Base-by-base conservation (phyloP, 92 coral and sea anemone species). In the Pocillopora grandis region DNA sequence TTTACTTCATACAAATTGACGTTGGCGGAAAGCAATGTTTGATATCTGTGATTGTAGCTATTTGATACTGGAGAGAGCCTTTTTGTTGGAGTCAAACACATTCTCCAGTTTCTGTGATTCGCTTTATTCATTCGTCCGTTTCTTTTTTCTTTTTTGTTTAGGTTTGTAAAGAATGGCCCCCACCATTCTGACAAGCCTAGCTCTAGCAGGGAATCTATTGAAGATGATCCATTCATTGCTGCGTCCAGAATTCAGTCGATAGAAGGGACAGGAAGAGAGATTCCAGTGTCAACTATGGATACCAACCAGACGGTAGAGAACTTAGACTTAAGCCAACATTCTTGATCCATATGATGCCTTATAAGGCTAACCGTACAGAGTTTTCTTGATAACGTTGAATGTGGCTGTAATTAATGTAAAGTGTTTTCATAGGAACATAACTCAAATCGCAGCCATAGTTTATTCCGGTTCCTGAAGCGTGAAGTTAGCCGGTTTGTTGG, bases 171-270 rank as follows among this genome's bases (percentile, higher is more conserved):
- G 19, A 90, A 86, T n/a, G 97, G 92, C 19, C 91, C 94, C 52
- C 88, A 85, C 31, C 80, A 71, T 1, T 31, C 76, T 31, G 85
- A 77, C 14, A 89, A 89, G 61, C 98, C 95, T 65, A 94, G 98
- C 80, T 93, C 71, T 72, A 88, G 91, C 18, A 77, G 88, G 57
- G 98, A 91, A 77, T 91, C 97, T 0, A 91, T 96, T 12, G 98
- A 96, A 84, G 98, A 96, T 67, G 98, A 96, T 76, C 98, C 98
- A 2, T 96, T 96, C 62, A 95, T 92, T 72, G 98, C 98, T 10
- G 98, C 92, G 0, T 90, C 90, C 75, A 81, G 90, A 76, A 63
- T 58, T 62, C 81, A 19, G 55, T 76, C 13, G 87, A 89, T 19
- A 88, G 82, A 49, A 87, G 86, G 58, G 92, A 94, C 72, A 94